These are phyloP conservation scores for Halichondria panicea DNA, from an alignment of 37 sponge, comb jelly and placozoan genomes.

Conservation along the genomic window DNA sequence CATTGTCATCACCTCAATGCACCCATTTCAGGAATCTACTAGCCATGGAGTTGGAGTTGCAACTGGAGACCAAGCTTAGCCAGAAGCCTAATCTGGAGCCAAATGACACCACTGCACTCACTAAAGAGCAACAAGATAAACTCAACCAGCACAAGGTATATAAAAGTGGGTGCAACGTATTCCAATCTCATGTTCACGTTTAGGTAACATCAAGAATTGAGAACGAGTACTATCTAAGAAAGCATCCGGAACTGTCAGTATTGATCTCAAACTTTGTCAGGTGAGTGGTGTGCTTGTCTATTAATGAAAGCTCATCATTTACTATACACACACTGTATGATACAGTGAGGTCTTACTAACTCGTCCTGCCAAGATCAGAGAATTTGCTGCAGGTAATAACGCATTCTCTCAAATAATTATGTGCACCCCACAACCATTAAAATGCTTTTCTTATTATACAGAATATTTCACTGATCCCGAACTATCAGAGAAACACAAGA, in stretches of 20 bases:
- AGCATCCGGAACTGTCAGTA: slow-evolving; percentile 67
- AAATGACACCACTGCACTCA: slow-evolving; percentile 67
- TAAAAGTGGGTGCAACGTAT: background rate
- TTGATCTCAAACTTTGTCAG: slow-evolving; percentile 63
- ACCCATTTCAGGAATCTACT: background rate
- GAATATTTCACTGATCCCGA: slow-evolving; percentile 58
- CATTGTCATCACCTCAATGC: too few relatives aligned
- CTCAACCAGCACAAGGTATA: slow-evolving; percentile 72
- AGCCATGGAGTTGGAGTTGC: slow-evolving; percentile 28
- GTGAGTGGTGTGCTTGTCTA: slow-evolving; percentile 18
- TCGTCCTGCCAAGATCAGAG: slow-evolving; percentile 65
- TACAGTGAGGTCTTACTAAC: slow-evolving; percentile 65
- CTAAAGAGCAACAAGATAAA: slow-evolving; percentile 59
- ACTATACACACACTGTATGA: background rate
- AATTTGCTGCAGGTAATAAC: slow-evolving; percentile 71
- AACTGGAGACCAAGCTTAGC: slow-evolving; percentile 65
- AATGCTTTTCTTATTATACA: background rate
- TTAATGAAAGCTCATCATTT: background rate
- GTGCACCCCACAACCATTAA: background rate
- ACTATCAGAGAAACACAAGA: slow-evolving; percentile 21
- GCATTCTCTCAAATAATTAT: background rate
- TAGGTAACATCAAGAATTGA: slow-evolving; percentile 64
- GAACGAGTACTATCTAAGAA: slow-evolving; percentile 71
- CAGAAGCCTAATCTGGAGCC: slow-evolving; percentile 49
- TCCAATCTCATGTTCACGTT: background rate